phyloP scores from a whole-genome alignment of 2,113 vertebrate species.

The Engystomops pustulosus region DNA sequence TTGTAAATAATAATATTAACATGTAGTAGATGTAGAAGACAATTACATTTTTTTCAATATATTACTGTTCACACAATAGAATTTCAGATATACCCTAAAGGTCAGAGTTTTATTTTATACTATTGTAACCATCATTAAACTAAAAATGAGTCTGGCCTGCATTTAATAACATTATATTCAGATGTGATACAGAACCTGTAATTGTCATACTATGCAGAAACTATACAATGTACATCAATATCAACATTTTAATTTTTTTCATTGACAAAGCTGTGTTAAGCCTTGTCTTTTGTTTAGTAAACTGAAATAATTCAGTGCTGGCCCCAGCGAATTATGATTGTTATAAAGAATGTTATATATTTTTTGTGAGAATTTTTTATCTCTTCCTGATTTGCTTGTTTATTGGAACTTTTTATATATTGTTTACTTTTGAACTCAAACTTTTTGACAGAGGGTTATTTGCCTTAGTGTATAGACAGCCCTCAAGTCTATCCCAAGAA shows the following conservation, averaged over 20 bases:
- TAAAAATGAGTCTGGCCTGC: constrained; percentile 41
- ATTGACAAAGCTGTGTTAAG: no score
- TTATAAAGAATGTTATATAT: no score
- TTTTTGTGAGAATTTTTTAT: no score
- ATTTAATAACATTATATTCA: not conserved
- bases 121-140: constrained; percentile 45
- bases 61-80: not conserved
- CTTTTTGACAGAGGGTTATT: no score
- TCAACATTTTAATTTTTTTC: not conserved
- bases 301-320: no score
- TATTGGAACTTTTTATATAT: no score
- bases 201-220: not conserved
- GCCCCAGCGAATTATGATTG: no score
- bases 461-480: no score
- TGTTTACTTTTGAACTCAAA: no score
- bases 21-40: constrained; percentile 49
- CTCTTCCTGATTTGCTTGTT: no score
- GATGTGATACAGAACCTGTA: not conserved
- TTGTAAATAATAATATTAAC: constrained; percentile 61
- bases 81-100: constrained; percentile 56
- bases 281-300: no score
- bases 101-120: constrained; percentile 60
- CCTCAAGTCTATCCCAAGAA: no score
- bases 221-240: not conserved
- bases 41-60: constrained; percentile 43